Conservation (phyloP, 2,888 invertebrate species). For the Embidobia sp. region DNA sequence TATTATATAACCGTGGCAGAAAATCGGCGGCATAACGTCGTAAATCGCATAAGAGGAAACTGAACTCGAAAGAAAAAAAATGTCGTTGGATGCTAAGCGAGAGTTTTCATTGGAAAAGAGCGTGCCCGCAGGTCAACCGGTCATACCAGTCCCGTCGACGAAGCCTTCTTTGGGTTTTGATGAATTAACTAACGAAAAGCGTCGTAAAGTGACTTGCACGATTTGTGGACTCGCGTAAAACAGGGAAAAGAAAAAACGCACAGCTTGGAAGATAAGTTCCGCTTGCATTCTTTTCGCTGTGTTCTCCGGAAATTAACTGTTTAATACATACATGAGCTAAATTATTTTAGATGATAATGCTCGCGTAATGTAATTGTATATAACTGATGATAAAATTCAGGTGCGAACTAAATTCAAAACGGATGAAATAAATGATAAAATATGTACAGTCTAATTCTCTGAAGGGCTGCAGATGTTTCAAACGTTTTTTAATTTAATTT, state of each 20-base stretch:
- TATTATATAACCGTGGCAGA: conserved; percentile 45
- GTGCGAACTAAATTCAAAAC: no score
- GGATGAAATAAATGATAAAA: no score
- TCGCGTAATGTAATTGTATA: not conserved
- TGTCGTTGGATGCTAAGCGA: conserved; percentile 65
- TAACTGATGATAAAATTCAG: not conserved
- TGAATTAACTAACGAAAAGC: conserved; percentile 60
- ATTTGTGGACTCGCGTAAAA: conserved; percentile 23
- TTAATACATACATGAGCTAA: conserved; percentile 10
- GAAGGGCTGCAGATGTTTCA: no score
- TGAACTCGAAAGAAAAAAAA: conserved; percentile 34
- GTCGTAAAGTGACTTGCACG: conserved; percentile 15
- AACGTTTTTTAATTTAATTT: no score
- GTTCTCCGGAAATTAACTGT: conserved; percentile 43
- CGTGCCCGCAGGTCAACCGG: conserved; percentile 64
- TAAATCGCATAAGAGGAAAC: conserved; percentile 38
- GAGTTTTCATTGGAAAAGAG: conserved; percentile 69
- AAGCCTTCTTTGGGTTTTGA: conserved; percentile 67
- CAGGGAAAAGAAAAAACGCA: conserved; percentile 15
- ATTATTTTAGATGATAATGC: not conserved
- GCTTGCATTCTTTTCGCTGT: conserved; percentile 25
- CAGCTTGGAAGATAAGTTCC: conserved; percentile 55
- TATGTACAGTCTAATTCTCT: no score
- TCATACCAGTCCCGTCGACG: conserved; percentile 65
- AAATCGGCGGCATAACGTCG: conserved; percentile 38